Base-by-base conservation (phyloP, 2,888 invertebrate genomes). In the Troglohyphantes excavatus region DNA sequence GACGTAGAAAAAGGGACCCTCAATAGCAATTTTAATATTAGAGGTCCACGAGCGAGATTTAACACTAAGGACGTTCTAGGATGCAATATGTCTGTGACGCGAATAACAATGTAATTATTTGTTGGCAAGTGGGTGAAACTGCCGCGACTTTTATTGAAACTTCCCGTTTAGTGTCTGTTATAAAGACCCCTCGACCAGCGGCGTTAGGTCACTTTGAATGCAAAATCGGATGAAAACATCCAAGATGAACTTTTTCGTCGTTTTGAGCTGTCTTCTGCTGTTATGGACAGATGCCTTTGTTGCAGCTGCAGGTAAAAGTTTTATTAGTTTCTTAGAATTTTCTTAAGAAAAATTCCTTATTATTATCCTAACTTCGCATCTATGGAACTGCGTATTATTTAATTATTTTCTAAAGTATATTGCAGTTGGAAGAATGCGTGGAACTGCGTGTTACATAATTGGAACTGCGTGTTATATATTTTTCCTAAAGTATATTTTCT, bases 131-230 rank as follows among this genome's bases (percentile, higher is more conserved):
- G 53, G 5, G 53, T 53, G 13, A 13, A 53, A 53, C 53, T 53
- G 5, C 5, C 53, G 17, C 19, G 2, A 13, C 33, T 70, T n/a
- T 33, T 29, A 70, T 70, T 70, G 70, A 17, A 70, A 70, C 70
- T 33, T 70, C 70, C 70, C 70, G 70, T 70, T 70, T 70, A n/a
- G 5, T 17, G 17, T n/a, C 53, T 53, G 53, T 53, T 53, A 53
- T 53, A 53, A 53, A 53, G 5, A 53, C n/a, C 53, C 53, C 5
- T 53, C 2, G 17, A 5, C 0, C n/a, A 13, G 17, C n/a, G 13
- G 13, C 17, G 17, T 53, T 9, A 33, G 53, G 53, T 53, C 53
- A 53, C n/a, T n/a, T n/a, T 53, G 53, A 53, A 53, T 53, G 0
- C 3, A 5, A 53, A 53, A 53, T 0, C 17, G 17, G 17, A 17